Base-by-base conservation (phyloP, 1,140 invertebrate species). In the Anoplolepis gracilipes region DNA sequence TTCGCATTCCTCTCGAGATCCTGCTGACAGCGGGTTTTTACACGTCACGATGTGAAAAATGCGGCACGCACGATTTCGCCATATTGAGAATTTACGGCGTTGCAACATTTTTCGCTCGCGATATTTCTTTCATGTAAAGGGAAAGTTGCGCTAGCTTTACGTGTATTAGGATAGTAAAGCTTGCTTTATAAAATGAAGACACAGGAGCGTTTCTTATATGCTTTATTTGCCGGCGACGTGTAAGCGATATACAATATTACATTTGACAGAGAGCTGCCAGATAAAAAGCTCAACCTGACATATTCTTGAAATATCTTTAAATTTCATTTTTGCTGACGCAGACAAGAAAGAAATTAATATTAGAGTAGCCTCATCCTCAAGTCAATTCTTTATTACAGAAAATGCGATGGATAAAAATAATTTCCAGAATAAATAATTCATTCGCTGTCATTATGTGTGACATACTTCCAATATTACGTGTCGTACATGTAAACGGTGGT, bases 11-110 rank as follows among this genome's bases (percentile, higher is more conserved):
- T 67, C 64, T 25, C 49, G 53, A 82, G 67, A 73, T 46, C 55
- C n/a, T n/a, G 78, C 78, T 73, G 53, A 82, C 78, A 59, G 30
- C 19, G 67, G 25, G 62, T 42, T 72, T 73, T 72, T 72, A 39
- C 53, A 10, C 53, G 46, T 55, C 46, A 11, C 46, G 16, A 70
- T 10, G 36, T n/a, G 65, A 81, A 53, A 59, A 59, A 72, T 30
- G 36, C 33, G 19, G 8, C 73, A 55, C 73, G 57, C 57, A 25
- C 57, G 36, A 46, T 59, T 57, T 69, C 33, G 46, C 25, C 16
- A 33, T 19, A 22, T 11, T 22, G 28, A 8, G 22, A 39, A 36
- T 69, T 79, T 39, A n/a, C 75, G 19, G 11, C 22, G 19, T 19
- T 7, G 42, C 61, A 28, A 46, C 39, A 25, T 62, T 39, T 42